Percentiles rank a stretch among this genome's conserved stretches.
Conservation (phyloP, 2,113 vertebrate species). For the Cryptoleucopteryx plumbea region DNA sequence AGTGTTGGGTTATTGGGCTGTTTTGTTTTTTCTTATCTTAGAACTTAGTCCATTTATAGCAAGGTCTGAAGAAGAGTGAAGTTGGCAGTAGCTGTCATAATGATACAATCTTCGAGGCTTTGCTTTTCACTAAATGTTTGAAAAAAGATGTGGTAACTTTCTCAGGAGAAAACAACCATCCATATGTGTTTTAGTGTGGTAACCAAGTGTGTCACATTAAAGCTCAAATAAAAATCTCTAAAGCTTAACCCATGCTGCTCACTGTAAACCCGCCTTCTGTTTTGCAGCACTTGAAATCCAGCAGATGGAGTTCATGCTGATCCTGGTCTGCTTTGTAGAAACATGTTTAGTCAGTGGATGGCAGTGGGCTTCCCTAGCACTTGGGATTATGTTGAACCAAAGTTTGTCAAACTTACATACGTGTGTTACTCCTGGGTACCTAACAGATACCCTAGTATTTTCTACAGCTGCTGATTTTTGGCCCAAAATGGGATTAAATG, state of each 20-base stretch:
- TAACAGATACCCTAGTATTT: neutral
- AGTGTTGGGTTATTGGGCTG: neutral
- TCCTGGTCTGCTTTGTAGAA: neutral
- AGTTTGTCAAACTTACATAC: neutral
- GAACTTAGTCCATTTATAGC: neutral
- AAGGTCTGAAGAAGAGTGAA: neutral
- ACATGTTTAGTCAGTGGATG: accelerated
- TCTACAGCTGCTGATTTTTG: neutral
- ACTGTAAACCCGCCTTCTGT: neutral
- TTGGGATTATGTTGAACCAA: neutral
- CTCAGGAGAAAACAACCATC: neutral
- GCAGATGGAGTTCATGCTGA: neutral
- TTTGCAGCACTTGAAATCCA: neutral
- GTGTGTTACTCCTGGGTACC: neutral
- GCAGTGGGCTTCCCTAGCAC: neutral
- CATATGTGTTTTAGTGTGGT: neutral
- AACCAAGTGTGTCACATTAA: neutral
- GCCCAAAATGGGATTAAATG: neutral
- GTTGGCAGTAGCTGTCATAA: neutral
- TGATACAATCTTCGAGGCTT: neutral
- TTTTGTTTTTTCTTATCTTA: neutral
- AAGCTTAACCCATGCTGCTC: neutral
- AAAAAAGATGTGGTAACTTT: neutral
- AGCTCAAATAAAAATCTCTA: neutral
- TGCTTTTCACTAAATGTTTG: neutral